Percentiles rank a stretch among this genome's conserved stretches.
Conservation (phyloP, 2,888 invertebrate genomes). For the Hermodice carunculata region DNA sequence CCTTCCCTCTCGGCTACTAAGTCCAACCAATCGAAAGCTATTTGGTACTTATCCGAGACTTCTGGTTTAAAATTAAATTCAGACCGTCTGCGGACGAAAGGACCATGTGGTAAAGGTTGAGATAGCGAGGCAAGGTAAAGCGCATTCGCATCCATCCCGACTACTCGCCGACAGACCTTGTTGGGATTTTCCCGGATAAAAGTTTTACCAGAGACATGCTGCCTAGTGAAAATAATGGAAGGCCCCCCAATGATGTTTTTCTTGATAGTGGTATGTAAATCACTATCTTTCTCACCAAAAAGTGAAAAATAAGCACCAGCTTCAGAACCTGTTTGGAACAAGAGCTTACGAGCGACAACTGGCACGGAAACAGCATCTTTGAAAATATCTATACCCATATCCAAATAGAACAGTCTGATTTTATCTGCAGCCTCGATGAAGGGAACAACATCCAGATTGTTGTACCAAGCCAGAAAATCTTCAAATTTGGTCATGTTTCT, state of each 20-base stretch:
- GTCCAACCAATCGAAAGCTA: neutral
- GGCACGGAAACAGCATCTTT: constrained; percentile 6
- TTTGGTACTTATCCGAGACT: neutral
- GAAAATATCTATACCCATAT: constrained; percentile 6
- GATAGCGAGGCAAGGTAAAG: neutral
- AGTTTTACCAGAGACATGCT: constrained; percentile 1
- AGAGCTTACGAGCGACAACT: neutral
- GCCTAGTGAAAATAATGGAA: too few relatives aligned
- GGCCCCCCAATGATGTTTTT: too few relatives aligned
- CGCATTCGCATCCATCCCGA: neutral
- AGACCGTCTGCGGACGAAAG: neutral
- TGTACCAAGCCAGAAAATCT: constrained; percentile 2
- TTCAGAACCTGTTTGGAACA: too few relatives aligned
- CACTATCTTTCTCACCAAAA: neutral
- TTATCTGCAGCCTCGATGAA: constrained; percentile 3
- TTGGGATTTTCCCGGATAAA: neutral
- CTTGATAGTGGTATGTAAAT: neutral
- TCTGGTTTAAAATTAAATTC: neutral
- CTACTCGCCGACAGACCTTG: neutral
- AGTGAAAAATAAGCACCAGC: neutral
- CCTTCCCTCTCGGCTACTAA: neutral
- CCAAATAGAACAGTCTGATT: neutral
- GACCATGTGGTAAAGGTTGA: neutral
- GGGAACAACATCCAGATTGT: constrained; percentile 4
- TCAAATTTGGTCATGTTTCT: neutral